Evolutionary conservation across 2,888 invertebrate species (phyloP), one percentile per base, ranked within the genome.

Genomic region (Unio delphinus): DNA sequence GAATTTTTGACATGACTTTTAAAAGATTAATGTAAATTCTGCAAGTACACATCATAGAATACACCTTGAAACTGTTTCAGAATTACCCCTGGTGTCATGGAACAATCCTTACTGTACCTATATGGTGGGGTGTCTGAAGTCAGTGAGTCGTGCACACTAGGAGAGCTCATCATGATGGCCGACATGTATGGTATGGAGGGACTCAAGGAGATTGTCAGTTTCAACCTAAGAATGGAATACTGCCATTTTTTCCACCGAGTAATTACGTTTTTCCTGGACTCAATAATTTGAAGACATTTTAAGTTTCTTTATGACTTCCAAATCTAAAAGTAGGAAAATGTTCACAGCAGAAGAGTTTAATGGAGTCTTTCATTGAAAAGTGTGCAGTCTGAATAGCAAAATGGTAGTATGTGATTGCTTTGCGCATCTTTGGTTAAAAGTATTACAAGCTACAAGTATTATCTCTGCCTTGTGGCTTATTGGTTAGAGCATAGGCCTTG

Each of bases 61-160:
- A 45, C 7, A 34, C 45, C 20, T 61, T 8, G 34, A n/a, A 7
- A 5, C 56, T 60, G 26, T 72, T 62, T 30, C 66, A 77, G 76
- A 28, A 69, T 81, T 3, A 73, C 74, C 1, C 69, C 76, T 7
- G 64, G 59, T 56, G 79, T 70, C 94, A 96, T 97, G 5, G 95
- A 96, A 90, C 97, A 97, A 91, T 95, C 96, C 0, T 90, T 98
- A 72, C 95, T 96, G 83, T 97, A 97, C 89, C 95, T 98, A 78
- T 98, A 98, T 88, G 97, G 97, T 72, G 98, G 98, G 4, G 94
- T 95, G 54, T 95, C 95, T 57, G 94, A 95, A 82, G 94, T 98
- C 68, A 96, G 96, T 0, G 95, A 95, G 82, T 93, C 94, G 3
- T 94, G 96, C 76, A 95, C 94, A 88, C 93, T 97, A 64, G 94